Base-by-base conservation (phyloP, 1,140 invertebrate genomes). In the Drosophila lacertosa region DNA sequence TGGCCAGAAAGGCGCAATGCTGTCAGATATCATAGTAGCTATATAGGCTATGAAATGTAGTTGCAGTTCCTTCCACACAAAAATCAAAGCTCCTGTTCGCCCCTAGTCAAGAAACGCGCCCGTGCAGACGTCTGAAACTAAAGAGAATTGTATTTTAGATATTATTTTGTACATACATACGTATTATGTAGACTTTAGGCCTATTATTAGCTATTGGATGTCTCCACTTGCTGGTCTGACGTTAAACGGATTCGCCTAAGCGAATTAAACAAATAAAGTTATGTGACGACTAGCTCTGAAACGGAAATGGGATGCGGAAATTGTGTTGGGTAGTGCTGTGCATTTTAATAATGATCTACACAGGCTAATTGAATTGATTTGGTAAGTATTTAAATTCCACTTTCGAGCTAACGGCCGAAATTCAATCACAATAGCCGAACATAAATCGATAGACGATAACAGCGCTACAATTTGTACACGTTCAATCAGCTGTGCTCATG, bases 11-110 rank as follows among this genome's bases (percentile, higher is more conserved):
- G 83, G 88, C 88, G 44, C 88, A 89, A 83, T 89, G 88, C 78
- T 89, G 88, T 66, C 78, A 77, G 70, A 75, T 89, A 82, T 90
- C 88, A 74, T 89, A 89, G 82, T 89, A 90, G 62, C 76, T 64
- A 33, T 53, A 69, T 47, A 69, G 76, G 47, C 74, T 59, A 70
- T 55, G 62, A 63, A 81, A 44, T 73, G 18, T 66, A 66, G 68
- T 68, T 57, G 58, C 71, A 64, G 79, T 82, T 83, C 78, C 69
- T 82, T 83, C 79, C 65, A 62, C 69, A 65, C 35, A 51, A 18
- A 81, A 80, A 75, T 63, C 77, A 80, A 75, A 72, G 55, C 77
- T 66, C 66, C 71, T 79, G 58, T 54, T 53, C 63, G 22, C 16
- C 55, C 55, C 78, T 82, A 82, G 78, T 82, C 78, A 82, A 70